Evolutionary conservation across 2,888 invertebrate species (phyloP), one percentile per base, ranked within the genome.

Genomic region (Steinernema scapterisci): DNA sequence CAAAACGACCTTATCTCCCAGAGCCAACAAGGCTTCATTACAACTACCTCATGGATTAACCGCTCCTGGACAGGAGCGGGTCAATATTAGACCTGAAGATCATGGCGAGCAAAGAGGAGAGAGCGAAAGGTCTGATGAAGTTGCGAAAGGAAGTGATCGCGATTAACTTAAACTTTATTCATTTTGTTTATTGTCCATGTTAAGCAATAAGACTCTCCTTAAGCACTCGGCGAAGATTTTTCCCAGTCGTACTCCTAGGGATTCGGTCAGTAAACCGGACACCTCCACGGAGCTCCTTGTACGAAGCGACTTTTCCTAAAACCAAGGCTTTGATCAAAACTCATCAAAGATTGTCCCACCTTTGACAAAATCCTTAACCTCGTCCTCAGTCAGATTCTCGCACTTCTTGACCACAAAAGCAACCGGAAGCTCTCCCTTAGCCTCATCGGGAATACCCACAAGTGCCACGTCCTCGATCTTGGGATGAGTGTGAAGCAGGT

Each of bases 401-500:
- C 72, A 44, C n/a, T 75, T 73, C n/a, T 46, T 72, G 19, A 77
- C 75, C 21, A 74, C 52, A 27, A 70, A 80, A 11, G 77, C 79
- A 44, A 76, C 73, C 11, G 80, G 80, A 0, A 77, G 25, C 71
- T 80, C 80, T 11, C 80, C 80, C 16, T 73, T 63, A 16, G 38
- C 31, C 13, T 31, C 48, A 72, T 80, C 77, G 1, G 80, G 74
- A 13, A 80, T 43, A 13, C 80, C 80, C 1, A 80, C 76, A 9
- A 80, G 80, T 11, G 79, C 79, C 2, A 54, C 79, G 76, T 80
- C 80, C 25, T 45, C 27, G 23, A 80, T 73, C 2, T 27, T 43
- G 0, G 77, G 79, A 71, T 80, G 80, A 6, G 77, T 70, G 3
- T 80, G 73, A 5, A 80, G 78, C 43, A 80, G 54, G 48, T 80